These are phyloP conservation scores for Zootermopsis nevadensis DNA, from an alignment of 2,888 invertebrate species.

Conservation along the genomic window DNA sequence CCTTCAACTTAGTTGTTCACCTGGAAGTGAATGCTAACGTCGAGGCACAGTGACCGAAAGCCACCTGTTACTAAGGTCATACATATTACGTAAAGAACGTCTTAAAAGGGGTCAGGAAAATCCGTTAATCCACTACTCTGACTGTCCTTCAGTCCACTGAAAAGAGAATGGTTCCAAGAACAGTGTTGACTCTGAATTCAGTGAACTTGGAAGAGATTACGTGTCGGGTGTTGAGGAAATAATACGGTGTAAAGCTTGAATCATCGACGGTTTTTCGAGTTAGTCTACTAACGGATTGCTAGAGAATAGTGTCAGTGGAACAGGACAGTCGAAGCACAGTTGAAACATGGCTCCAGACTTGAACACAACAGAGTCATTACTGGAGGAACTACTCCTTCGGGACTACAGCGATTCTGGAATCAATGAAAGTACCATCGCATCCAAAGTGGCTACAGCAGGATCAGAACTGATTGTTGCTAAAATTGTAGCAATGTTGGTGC, in stretches of 20 bases:
- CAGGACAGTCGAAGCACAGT: neutral
- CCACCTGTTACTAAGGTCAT: neutral
- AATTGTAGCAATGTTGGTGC: conserved; percentile 79
- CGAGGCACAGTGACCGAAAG: neutral
- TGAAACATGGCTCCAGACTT: neutral
- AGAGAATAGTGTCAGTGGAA: neutral
- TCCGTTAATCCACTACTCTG: neutral
- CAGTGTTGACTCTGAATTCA: neutral
- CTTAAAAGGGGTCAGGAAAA: neutral
- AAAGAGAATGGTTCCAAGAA: neutral
- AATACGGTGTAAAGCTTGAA: neutral
- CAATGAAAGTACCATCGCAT: neutral
- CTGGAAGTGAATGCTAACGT: neutral
- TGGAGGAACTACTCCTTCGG: neutral
- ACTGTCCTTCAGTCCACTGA: neutral
- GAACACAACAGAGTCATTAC: neutral
- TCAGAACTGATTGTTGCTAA: conserved; percentile 73
- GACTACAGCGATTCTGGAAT: neutral
- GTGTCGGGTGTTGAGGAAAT: neutral
- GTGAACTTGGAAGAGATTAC: neutral
- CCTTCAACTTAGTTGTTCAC: neutral
- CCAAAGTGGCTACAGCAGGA: neutral
- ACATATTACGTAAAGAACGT: neutral
- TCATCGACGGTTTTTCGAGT: neutral
- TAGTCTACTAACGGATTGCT: neutral